Evolutionary conservation across 2,113 vertebrate species (phyloP), one percentile per base, ranked within the genome.

Genomic region (Piaya cayana): DNA sequence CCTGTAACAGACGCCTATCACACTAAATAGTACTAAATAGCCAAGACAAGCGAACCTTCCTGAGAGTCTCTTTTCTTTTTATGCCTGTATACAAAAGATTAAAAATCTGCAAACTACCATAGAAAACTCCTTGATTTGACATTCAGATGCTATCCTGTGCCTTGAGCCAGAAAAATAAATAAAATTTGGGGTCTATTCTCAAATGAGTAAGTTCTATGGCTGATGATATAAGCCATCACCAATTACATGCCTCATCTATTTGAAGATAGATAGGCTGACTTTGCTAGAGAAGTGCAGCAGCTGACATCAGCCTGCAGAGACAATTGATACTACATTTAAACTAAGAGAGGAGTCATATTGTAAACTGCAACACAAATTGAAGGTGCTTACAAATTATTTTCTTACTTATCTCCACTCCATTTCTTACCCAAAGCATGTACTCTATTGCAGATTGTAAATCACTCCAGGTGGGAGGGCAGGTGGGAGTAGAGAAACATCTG

Each of bases 231-330:
- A 82, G 62, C 62, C 75, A 91, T 72, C 86, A 63, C 21, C 62
- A 93, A 86, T 93, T 96, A 95, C 53, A 83, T 64, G 74, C 70
- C 64, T 97, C 92, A 92, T 92, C 84, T 93, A 85, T 39, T 26
- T 88, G 56, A 96, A 83, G 82, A 90, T 88, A 94, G 70, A 70
- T 88, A 90, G 78, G 43, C 64, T 92, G 90, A 76, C 56, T 96
- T 90, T 80, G 64, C 47, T 59, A 76, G 67, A 76, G 82, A 88
- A 70, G 58, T 32, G 27, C 34, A 72, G 50, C 59, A 81, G 68
- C 87, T 96, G 71, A 89, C 50, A 92, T 65, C 69, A 88, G 76
- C 74, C 83, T 81, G 45, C 76, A 90, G 89, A 76, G 68, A 90
- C 50, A 60, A 63, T 50, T 88, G 88, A 70, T 67, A 92, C 91